These are phyloP conservation scores for Triplophysa rosa DNA, from an alignment of 2,113 vertebrate species.

Conservation along the genomic window DNA sequence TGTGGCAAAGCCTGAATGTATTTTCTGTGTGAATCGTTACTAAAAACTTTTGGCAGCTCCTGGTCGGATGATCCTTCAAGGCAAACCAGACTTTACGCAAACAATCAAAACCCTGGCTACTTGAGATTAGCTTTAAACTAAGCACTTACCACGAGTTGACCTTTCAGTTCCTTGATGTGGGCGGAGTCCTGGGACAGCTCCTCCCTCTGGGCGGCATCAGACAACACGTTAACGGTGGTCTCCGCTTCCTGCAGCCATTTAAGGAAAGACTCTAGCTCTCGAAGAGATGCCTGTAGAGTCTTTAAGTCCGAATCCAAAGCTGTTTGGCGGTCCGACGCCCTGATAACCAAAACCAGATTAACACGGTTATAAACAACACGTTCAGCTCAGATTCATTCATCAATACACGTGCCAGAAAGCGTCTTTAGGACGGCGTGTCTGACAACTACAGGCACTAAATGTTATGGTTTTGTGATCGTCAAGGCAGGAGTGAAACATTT, in stretches of 20 bases:
- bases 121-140: too few species aligned
- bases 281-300: constrained; percentile 80
- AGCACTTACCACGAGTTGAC: constrained; percentile 83
- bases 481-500: background rate
- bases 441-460: background rate
- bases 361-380: background rate
- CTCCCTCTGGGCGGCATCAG: constrained; percentile 86
- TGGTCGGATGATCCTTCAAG: too few species aligned
- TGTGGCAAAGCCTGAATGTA: too few species aligned
- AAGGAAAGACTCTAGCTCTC: constrained; percentile 88
- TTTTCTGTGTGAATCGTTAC: too few species aligned
- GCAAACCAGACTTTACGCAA: too few species aligned
- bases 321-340: constrained; percentile 80
- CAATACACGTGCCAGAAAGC: background rate
- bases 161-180: constrained; percentile 77
- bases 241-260: constrained; percentile 97
- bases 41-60: too few species aligned
- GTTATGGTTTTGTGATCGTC: background rate
- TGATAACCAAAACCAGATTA: constrained; percentile 57
- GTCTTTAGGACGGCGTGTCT: background rate
- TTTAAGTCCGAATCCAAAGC: constrained; percentile 85
- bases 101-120: too few species aligned
- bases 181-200: constrained; percentile 78
- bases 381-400: too few species aligned
- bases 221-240: constrained; percentile 85